Evolutionary conservation across 1,140 invertebrate genomes (phyloP).

Genomic region (Heliconius hermathena): DNA sequence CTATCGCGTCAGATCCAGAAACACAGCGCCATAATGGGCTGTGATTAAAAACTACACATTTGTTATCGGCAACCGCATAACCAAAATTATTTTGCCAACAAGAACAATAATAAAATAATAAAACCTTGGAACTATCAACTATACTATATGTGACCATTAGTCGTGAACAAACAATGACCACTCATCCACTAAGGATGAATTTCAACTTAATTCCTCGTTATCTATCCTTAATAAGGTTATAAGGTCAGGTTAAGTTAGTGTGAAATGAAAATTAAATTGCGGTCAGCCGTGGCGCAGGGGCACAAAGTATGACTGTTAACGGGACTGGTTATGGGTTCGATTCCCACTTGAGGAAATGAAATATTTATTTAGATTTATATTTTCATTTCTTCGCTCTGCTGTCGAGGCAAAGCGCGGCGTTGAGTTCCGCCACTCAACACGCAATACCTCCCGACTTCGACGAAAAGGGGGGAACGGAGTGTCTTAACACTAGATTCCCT

Average conservation of each 20-base stretch:
- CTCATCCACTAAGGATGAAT: neutral
- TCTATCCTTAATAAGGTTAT: neutral
- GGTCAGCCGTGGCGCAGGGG: too few relatives aligned
- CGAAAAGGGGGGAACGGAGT: too few relatives aligned
- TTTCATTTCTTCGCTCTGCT: too few relatives aligned
- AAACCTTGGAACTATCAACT: neutral
- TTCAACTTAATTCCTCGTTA: neutral
- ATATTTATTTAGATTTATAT: too few relatives aligned
- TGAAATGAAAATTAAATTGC: neutral
- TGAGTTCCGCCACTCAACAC: too few relatives aligned
- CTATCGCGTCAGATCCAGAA: neutral
- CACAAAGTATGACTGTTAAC: too few relatives aligned
- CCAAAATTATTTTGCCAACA: neutral
- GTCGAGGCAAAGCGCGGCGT: too few relatives aligned
- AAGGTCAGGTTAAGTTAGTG: constrained; percentile 2
- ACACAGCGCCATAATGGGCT: neutral
- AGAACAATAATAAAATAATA: neutral
- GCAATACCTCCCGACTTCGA: too few relatives aligned
- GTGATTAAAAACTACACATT: neutral
- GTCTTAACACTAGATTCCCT: too few relatives aligned
- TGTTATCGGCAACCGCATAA: neutral
- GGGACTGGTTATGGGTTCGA: too few relatives aligned
- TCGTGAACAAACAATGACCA: neutral
- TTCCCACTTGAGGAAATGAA: too few relatives aligned
- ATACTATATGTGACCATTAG: neutral